Percentiles rank a stretch among this genome's conserved stretches.
Evolutionary conservation across 1,140 invertebrate species (phyloP).

Genomic region (Drosophila pseudoananassae): DNA sequence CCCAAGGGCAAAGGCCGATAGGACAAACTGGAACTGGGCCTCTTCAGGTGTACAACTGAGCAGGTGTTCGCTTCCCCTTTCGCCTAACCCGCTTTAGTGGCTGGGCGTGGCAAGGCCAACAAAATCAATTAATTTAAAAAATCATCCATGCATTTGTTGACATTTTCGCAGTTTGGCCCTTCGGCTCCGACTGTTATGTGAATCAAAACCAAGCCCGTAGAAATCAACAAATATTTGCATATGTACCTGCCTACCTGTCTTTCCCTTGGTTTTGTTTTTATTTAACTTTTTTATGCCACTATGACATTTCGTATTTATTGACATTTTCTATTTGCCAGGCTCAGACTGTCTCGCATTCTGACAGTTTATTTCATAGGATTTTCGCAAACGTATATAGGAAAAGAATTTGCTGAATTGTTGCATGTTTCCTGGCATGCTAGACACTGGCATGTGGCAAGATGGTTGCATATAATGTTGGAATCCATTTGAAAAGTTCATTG

Average conservation of each 20-base stretch:
- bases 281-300: constrained; percentile 5
- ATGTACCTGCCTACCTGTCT: constrained; percentile 28
- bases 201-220: constrained; percentile 1
- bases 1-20: constrained; percentile 34
- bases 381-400: constrained; percentile 23
- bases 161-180: constrained; percentile 40
- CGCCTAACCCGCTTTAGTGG: neutral
- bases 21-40: neutral
- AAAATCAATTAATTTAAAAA: constrained; percentile 80
- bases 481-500: constrained; percentile 19
- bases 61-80: neutral
- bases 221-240: constrained; percentile 64
- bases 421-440: constrained; percentile 46
- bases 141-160: constrained; percentile 55
- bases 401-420: constrained; percentile 52
- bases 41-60: constrained; percentile 1
- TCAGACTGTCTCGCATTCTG: constrained; percentile 46
- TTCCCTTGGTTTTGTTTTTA: constrained; percentile 4
- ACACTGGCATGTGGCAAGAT: constrained; percentile 62
- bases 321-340: constrained; percentile 70
- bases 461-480: constrained; percentile 23
- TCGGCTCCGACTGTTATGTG: neutral
- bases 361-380: constrained; percentile 65
- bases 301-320: constrained; percentile 56
- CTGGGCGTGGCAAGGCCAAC: constrained; percentile 52